These are phyloP conservation scores for Aphelenchoides avenae DNA, from an alignment of 1,140 invertebrate genomes.

Conservation along the genomic window DNA sequence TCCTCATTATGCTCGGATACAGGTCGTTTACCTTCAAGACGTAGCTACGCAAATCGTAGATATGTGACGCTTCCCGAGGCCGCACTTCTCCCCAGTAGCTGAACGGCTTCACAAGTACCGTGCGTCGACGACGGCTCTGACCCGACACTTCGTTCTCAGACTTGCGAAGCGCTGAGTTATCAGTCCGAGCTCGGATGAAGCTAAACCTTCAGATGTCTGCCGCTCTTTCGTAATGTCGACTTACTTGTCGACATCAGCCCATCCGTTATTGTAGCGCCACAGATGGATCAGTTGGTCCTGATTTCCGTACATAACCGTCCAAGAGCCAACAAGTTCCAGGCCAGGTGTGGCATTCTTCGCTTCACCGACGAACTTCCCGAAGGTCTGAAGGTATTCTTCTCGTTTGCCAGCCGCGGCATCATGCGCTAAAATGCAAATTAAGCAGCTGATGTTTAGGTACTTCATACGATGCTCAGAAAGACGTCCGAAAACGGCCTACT, in stretches of 20 bases:
- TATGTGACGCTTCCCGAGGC: conserved; percentile 39
- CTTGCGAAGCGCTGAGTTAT: conserved; percentile 23
- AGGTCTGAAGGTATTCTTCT: conserved; percentile 39
- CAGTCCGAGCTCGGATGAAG: conserved; percentile 20
- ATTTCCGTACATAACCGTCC: conserved; percentile 54
- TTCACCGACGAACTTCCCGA: conserved; percentile 40
- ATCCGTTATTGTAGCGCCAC: conserved; percentile 55
- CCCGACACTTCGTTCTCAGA: conserved; percentile 47
- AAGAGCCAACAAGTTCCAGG: conserved; percentile 50
- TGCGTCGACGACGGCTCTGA: conserved; percentile 41
- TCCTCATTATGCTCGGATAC: background rate
- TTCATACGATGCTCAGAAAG: background rate
- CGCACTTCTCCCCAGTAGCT: conserved; percentile 33
- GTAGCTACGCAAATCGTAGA: conserved; percentile 56
- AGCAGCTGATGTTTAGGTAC: background rate
- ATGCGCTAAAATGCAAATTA: conserved; percentile 43
- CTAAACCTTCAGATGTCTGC: no score
- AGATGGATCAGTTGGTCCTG: conserved; percentile 57
- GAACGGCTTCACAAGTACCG: conserved; percentile 44
- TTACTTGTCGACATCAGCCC: conserved; percentile 38
- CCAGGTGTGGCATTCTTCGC: conserved; percentile 29
- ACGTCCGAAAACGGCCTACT: conserved; percentile 26
- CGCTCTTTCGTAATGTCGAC: background rate
- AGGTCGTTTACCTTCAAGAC: conserved; percentile 48
- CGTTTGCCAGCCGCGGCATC: conserved; percentile 40